These are phyloP conservation scores for Alloplasta piceator DNA, from an alignment of 2,888 invertebrate species.

Conservation along the genomic window DNA sequence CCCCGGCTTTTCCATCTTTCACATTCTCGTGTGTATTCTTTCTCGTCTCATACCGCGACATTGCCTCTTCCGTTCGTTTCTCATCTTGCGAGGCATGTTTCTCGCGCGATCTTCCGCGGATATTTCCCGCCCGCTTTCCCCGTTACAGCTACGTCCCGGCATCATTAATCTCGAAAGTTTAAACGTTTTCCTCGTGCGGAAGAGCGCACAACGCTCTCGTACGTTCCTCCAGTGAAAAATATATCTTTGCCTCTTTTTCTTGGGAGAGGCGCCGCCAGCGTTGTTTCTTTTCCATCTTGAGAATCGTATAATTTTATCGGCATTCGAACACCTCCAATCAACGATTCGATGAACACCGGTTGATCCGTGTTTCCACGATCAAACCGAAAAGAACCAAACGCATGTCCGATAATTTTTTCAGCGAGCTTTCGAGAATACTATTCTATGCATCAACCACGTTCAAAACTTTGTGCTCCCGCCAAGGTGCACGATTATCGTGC, in stretches of 20 bases:
- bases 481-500: no score
- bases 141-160: conserved; percentile 2
- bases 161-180: conserved; percentile 56
- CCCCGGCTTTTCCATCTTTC: conserved; percentile 9
- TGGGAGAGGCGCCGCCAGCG: no score
- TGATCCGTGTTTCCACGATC: no score
- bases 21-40: not conserved
- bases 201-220: not conserved
- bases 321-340: no score
- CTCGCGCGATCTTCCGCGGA: conserved; percentile 39
- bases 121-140: not conserved
- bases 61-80: conserved; percentile 42
- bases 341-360: no score
- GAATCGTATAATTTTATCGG: no score
- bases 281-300: no score
- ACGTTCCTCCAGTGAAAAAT: not conserved
- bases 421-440: no score
- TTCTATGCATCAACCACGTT: no score
- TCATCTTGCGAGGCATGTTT: conserved; percentile 46
- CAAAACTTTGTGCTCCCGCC: no score
- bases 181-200: conserved; percentile 35
- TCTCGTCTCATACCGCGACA: not conserved
- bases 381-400: no score
- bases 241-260: not conserved
- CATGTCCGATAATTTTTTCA: no score